Percentiles rank a stretch among this genome's conserved stretches.
Evolutionary conservation across 2,888 invertebrate species (phyloP).

Genomic region (Folsomia manolachei): DNA sequence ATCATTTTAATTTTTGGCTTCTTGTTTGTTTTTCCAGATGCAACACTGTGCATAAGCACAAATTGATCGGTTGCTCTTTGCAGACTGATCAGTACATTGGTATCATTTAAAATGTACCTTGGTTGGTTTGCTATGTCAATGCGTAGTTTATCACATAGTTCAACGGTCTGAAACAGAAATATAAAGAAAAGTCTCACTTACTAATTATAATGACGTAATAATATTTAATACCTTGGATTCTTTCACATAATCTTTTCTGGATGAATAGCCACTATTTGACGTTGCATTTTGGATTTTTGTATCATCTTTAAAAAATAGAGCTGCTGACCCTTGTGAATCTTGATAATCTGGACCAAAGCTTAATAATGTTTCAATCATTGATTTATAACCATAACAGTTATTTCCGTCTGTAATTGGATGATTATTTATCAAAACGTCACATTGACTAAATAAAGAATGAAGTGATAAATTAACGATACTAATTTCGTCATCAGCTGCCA

Average conservation of each 20-base stretch:
- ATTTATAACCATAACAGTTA: conserved; percentile 24
- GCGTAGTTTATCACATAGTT: conserved; percentile 20
- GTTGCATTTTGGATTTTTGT: not conserved
- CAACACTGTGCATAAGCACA: not conserved
- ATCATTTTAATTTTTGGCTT: conserved; percentile 37
- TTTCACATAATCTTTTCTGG: not conserved
- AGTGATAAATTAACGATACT: conserved; percentile 14
- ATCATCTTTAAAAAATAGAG: conserved; percentile 14
- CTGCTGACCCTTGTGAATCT: not conserved
- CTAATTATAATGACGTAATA: too few relatives aligned
- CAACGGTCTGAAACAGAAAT: not conserved
- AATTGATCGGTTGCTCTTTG: conserved; percentile 24
- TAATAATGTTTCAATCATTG: conserved; percentile 20
- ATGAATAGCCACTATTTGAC: not conserved
- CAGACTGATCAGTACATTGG: conserved; percentile 14
- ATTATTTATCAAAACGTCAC: conserved; percentile 18
- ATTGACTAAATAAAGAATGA: conserved; percentile 26
- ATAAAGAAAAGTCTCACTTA: not conserved
- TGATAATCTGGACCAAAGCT: not conserved
- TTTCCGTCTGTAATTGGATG: conserved; percentile 12
- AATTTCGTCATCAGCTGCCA: conserved; percentile 4
- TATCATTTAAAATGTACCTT: conserved; percentile 28
- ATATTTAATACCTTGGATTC: not conserved
- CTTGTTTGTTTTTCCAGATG: not conserved
- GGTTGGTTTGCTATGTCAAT: conserved; percentile 20